Percentiles rank a stretch among this genome's conserved stretches.
Evolutionary conservation across 2,113 vertebrate species (phyloP).

Genomic region (Chauna torquata): DNA sequence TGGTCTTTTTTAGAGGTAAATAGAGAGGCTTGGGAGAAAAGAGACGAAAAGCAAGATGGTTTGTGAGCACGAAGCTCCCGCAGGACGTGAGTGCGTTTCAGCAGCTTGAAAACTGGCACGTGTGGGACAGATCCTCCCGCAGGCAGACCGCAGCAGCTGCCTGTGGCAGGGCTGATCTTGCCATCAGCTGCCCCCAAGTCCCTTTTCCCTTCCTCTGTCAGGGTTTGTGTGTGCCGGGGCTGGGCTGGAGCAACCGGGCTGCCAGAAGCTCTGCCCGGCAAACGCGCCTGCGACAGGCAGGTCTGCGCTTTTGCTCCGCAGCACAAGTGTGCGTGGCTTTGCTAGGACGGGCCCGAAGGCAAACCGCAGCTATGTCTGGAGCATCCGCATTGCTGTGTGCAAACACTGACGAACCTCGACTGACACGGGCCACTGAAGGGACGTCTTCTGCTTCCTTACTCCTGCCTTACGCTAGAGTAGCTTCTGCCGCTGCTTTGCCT

Average conservation of each 20-base stretch:
- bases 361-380: background rate
- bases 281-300: background rate
- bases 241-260: background rate
- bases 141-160: background rate
- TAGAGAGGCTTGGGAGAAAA: background rate
- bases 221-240: background rate
- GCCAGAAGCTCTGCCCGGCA: background rate
- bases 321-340: background rate
- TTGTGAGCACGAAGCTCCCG: constrained; percentile 11
- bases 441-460: background rate
- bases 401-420: background rate
- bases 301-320: background rate
- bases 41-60: background rate
- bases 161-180: background rate
- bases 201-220: background rate
- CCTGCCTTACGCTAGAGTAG: background rate
- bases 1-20: background rate
- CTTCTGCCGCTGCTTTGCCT: background rate
- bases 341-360: background rate
- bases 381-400: background rate
- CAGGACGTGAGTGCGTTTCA: constrained; percentile 10
- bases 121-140: background rate
- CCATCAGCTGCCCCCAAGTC: background rate
- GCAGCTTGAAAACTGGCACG: background rate
- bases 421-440: background rate